A percentile compares a stretch with the other conserved stretches of the same genome.
phyloP scores from a whole-genome alignment of 1,140 invertebrate genomes.

The Saxidomus purpurata region DNA sequence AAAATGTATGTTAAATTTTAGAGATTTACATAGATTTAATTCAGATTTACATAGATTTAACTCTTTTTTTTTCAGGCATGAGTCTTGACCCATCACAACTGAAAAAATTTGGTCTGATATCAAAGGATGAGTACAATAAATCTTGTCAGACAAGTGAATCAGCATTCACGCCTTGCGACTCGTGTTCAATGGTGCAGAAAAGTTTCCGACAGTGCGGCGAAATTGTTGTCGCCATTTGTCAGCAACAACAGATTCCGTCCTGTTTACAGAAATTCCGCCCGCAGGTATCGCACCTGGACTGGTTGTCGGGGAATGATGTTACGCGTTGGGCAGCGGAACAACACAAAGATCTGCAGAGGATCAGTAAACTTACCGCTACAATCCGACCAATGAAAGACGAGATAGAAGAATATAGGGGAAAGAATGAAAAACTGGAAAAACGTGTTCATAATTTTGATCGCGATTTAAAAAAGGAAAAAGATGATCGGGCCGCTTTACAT shows the following conservation, averaged over 20 bases:
- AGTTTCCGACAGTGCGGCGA: constrained; percentile 80
- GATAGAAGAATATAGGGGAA: constrained; percentile 73
- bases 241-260: constrained; percentile 81
- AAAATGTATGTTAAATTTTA: too few species aligned
- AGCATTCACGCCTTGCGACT: constrained; percentile 85
- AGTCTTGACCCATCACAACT: constrained; percentile 56
- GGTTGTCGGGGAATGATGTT: constrained; percentile 83
- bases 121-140: constrained; percentile 82
- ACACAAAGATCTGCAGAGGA: constrained; percentile 83
- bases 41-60: too few species aligned
- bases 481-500: constrained; percentile 74
- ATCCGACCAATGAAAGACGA: constrained; percentile 81
- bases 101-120: constrained; percentile 57
- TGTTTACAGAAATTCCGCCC: constrained; percentile 80
- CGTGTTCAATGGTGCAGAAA: constrained; percentile 83
- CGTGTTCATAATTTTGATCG: constrained; percentile 77
- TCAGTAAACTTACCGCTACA: constrained; percentile 79
- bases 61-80: constrained; percentile 60
- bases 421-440: constrained; percentile 76
- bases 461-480: constrained; percentile 80
- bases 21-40: too few species aligned
- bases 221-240: constrained; percentile 79
- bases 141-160: constrained; percentile 84
- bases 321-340: constrained; percentile 82
- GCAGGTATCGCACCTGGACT: constrained; percentile 78